Base-by-base conservation (phyloP, 2,888 invertebrate species). In the Drosophila gaucha region DNA sequence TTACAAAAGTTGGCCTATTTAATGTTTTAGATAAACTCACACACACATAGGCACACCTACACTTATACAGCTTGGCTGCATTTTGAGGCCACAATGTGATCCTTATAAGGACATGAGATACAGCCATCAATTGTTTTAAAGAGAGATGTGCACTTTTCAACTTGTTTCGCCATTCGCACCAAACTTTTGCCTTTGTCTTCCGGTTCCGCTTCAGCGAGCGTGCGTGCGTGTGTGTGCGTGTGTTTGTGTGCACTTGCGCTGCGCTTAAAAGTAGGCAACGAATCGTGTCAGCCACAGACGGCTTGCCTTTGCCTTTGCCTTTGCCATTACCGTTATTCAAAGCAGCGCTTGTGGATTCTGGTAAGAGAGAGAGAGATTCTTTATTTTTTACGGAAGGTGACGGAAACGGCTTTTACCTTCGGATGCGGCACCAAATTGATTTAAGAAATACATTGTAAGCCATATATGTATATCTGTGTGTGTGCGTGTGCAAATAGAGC, bases 221-320 rank as follows among this genome's bases (percentile, higher is more conserved):
- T 36, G 44, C 31, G 18, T 26, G 14, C 6, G 30, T 39, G 33
- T 54, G 30, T n/a, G 43, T 22, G 24, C 46, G 35, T 43, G 22
- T 41, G 43, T 31, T 22, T 6, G 39, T 54, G 18, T 54, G 44
- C 56, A 35, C 47, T 57, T 54, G 49, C 36, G 31, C 35, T 47
- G 59, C 77, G 49, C 66, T 65, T 16, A 58, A 74, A 69, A 69
- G 74, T 77, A 72, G 65, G 80, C 74, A 77, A 67, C 51, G 67
- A 72, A 65, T 86, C 57, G 74, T 68, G 70, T 41, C 77, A 60
- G 20, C 38, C 57, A 24, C 63, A 67, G 60, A 46, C 44, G 24
- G 6, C 16, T 16, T 26, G 24, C 24, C 41, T 41, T 41, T 41
- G 31, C 55, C 62, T 57, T 54, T 55, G 41, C 41, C 33, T 28